Percentiles rank a stretch among this genome's conserved stretches.
phyloP scores from a whole-genome alignment of 92 coral and sea anemone species.

The Porites evermanni region DNA sequence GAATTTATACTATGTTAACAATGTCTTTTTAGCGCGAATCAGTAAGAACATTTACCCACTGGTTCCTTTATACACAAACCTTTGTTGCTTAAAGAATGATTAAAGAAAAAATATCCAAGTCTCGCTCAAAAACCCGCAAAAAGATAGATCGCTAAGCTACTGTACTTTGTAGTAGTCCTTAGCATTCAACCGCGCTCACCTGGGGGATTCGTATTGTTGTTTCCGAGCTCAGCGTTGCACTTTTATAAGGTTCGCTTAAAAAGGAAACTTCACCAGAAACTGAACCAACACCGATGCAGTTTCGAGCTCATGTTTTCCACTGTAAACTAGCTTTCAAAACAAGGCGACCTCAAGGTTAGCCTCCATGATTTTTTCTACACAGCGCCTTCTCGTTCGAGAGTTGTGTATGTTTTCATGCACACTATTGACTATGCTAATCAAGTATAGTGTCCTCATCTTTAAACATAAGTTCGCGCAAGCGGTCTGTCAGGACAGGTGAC shows the following conservation, averaged over 20 bases:
- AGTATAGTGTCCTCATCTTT: conserved; percentile 12
- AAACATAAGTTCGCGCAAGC: conserved; percentile 17
- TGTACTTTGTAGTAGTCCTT: neutral
- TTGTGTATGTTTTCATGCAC: conserved; percentile 14
- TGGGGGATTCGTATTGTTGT: neutral
- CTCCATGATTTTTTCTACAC: neutral
- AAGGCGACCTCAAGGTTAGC: neutral
- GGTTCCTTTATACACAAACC: neutral
- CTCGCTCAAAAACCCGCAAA: neutral
- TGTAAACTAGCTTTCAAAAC: neutral
- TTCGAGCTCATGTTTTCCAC: neutral
- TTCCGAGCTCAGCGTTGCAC: neutral
- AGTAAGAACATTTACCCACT: neutral
- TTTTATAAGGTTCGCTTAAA: too few relatives aligned
- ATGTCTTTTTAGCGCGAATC: neutral
- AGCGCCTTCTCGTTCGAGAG: neutral
- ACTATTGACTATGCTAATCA: conserved; percentile 10
- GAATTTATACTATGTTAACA: neutral
- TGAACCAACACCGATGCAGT: neutral
- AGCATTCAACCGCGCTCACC: conserved; percentile 8
- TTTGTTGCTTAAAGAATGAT: neutral
- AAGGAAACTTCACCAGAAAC: neutral
- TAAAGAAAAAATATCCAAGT: neutral
- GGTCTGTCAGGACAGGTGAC: conserved; percentile 16
- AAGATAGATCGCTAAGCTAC: neutral